phyloP scores from a whole-genome alignment of 2,888 invertebrate genomes.

The Parapristionchus giblindavisi region DNA sequence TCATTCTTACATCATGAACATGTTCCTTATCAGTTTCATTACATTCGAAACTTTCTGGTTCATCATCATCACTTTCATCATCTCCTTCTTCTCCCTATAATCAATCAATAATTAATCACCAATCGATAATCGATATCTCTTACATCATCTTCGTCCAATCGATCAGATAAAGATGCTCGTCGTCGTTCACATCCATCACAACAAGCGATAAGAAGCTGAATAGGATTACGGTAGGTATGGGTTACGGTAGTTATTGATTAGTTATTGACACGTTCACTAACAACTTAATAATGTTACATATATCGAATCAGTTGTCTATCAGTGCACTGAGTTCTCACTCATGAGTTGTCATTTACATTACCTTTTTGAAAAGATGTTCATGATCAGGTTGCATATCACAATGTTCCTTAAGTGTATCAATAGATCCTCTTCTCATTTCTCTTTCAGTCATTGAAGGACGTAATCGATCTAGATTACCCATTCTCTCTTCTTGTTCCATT shows the following conservation, averaged over 20 bases:
- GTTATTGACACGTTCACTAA: too few relatives aligned
- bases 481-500: slow-evolving; percentile 49
- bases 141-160: slow-evolving; percentile 35
- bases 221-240: background rate
- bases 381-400: slow-evolving; percentile 38
- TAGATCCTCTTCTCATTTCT: slow-evolving; percentile 15
- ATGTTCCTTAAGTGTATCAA: slow-evolving; percentile 35
- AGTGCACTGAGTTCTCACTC: background rate
- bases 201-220: slow-evolving; percentile 63
- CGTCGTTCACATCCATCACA: slow-evolving; percentile 67
- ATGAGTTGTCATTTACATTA: slow-evolving; percentile 2
- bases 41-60: slow-evolving; percentile 62
- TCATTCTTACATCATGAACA: slow-evolving; percentile 62
- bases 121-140: background rate
- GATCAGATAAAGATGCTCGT: slow-evolving; percentile 52
- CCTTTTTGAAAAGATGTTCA: slow-evolving; percentile 60
- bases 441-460: slow-evolving; percentile 25
- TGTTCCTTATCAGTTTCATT: slow-evolving; percentile 65
- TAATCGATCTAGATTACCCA: slow-evolving; percentile 31
- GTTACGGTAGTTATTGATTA: slow-evolving; percentile 32
- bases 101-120: background rate
- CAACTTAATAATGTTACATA: background rate
- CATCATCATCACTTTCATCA: slow-evolving; percentile 54
- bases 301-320: background rate
- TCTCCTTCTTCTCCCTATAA: slow-evolving; percentile 42